A percentile compares a stretch with the other conserved stretches of the same genome.
Conservation (phyloP, 2,888 invertebrate species). For the Phytoseiulus persimilis region DNA sequence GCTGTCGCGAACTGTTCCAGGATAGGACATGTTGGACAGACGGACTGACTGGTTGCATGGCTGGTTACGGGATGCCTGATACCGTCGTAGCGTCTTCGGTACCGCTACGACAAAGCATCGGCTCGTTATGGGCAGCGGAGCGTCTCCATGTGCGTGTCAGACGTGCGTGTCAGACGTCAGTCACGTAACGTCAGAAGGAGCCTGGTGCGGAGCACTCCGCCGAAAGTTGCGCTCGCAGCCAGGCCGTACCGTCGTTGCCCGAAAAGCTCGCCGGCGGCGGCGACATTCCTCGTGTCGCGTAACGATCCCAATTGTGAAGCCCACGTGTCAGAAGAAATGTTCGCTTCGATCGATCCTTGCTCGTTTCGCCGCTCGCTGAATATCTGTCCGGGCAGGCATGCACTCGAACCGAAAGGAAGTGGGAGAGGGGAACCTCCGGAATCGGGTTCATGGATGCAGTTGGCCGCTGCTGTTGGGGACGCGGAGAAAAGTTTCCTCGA, state of each 20-base stretch:
- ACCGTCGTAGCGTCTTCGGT: neutral
- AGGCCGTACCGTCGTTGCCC: neutral
- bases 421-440: neutral
- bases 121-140: neutral
- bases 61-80: neutral
- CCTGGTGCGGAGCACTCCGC: neutral
- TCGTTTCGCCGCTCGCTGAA: neutral
- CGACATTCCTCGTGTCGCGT: too few relatives aligned
- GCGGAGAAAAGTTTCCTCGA: neutral
- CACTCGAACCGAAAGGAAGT: neutral
- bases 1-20: neutral
- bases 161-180: neutral
- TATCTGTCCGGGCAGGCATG: too few relatives aligned
- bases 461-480: neutral
- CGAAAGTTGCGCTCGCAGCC: neutral
- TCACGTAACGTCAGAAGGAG: neutral
- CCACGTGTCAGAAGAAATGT: too few relatives aligned
- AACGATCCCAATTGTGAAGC: too few relatives aligned
- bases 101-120: neutral
- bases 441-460: neutral
- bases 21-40: neutral
- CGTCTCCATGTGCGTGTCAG: neutral
- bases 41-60: neutral
- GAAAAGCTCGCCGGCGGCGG: too few relatives aligned
- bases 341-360: too few relatives aligned